phyloP scores from a whole-genome alignment of 2,113 vertebrate species.

The Bos taurus region ARS-UCD2.0 NC_037329.1:112123501-112124000 shows the following conservation, averaged over 20 bases:
- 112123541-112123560: not conserved
- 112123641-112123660: not conserved
- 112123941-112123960: not conserved
- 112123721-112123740: too few species aligned
- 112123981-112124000: not conserved
- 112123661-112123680: not conserved
- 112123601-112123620: not conserved
- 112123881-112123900: not conserved
- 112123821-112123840: not conserved
- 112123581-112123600: not conserved
- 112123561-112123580: not conserved
- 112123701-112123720: not conserved
- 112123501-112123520: not conserved
- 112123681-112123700: not conserved
- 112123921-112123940: not conserved
- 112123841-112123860: not conserved
- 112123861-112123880: not conserved
- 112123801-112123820: not conserved
- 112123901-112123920: not conserved
- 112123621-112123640: not conserved
- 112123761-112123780: too few species aligned
- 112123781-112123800: not conserved
- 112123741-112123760: rapidly evolving
- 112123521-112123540: not conserved
- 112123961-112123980: not conserved